phyloP scores from a whole-genome alignment of 2,797 vertebrate species.

The Nyctalus aviator region DNA sequence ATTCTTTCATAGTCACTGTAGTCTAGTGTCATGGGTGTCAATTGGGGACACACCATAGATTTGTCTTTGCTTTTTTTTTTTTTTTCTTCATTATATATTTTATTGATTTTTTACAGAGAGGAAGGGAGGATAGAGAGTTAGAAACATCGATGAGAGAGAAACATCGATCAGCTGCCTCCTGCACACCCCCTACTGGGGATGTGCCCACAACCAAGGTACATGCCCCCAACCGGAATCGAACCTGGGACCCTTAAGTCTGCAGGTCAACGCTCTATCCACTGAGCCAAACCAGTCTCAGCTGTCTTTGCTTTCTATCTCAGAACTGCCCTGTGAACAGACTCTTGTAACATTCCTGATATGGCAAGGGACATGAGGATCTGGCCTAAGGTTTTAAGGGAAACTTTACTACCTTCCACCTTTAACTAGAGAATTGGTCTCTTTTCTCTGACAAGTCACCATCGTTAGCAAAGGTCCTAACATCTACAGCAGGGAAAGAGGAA shows the following conservation, averaged over 20 bases:
- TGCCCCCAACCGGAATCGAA: too few relatives aligned
- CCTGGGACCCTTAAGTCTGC: too few relatives aligned
- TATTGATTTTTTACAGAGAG: too few relatives aligned
- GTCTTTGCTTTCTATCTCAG: conserved; percentile 32
- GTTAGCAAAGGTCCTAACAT: not conserved
- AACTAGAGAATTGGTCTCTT: not conserved
- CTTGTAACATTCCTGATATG: not conserved
- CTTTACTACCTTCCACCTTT: not conserved
- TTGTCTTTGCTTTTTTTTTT: not conserved
- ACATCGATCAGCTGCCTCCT: too few relatives aligned
- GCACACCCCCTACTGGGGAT: too few relatives aligned
- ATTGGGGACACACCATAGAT: not conserved
- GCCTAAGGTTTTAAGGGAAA: not conserved
- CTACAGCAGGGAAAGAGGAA: not conserved
- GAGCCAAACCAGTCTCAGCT: not conserved
- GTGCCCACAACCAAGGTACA: too few relatives aligned
- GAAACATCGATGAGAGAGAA: too few relatives aligned
- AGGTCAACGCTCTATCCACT: too few relatives aligned
- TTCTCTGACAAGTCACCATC: not conserved
- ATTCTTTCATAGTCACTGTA: not conserved
- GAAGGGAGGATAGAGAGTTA: too few relatives aligned
- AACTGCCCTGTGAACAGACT: not conserved
- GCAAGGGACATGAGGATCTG: not conserved
- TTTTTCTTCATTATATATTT: too few relatives aligned
- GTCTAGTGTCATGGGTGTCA: not conserved